phyloP scores from a whole-genome alignment of 2,888 invertebrate species.

The Andricus quercusramuli region DNA sequence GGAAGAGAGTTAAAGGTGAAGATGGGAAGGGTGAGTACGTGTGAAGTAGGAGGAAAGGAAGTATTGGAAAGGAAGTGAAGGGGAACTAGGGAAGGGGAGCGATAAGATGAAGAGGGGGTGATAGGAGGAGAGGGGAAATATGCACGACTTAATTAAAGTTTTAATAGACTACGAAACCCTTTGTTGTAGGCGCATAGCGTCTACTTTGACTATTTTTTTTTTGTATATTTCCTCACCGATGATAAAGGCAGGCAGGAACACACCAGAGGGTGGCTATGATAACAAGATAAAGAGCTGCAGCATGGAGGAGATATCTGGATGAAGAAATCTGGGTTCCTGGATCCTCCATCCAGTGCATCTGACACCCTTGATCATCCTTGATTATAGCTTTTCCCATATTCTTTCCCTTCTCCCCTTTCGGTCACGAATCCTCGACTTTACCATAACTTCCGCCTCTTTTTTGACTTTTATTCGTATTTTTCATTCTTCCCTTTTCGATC shows the following conservation, averaged over 20 bases:
- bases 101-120: too few species aligned
- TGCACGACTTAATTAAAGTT: too few species aligned
- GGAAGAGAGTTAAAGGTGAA: too few species aligned
- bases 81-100: too few species aligned
- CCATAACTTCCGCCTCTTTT: constrained; percentile 41
- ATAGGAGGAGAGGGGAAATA: too few species aligned
- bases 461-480: constrained; percentile 43
- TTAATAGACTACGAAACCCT: too few species aligned
- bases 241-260: constrained; percentile 66
- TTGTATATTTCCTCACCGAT: constrained; percentile 66
- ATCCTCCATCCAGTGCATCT: constrained; percentile 64
- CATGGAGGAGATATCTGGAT: constrained; percentile 66
- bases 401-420: constrained; percentile 47
- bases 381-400: constrained; percentile 50
- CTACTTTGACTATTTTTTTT: too few species aligned
- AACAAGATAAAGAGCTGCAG: constrained; percentile 67
- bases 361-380: constrained; percentile 57
- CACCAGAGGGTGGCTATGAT: constrained; percentile 69
- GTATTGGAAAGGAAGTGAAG: too few species aligned
- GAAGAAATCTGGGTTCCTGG: constrained; percentile 58
- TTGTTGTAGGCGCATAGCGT: too few species aligned
- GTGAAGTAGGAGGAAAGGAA: too few species aligned
- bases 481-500: constrained; percentile 45
- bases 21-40: too few species aligned
- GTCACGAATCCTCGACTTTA: constrained; percentile 53